Evolutionary conservation across 2,888 invertebrate genomes (phyloP).

Genomic region (Lasioglossum pauxillum): DNA sequence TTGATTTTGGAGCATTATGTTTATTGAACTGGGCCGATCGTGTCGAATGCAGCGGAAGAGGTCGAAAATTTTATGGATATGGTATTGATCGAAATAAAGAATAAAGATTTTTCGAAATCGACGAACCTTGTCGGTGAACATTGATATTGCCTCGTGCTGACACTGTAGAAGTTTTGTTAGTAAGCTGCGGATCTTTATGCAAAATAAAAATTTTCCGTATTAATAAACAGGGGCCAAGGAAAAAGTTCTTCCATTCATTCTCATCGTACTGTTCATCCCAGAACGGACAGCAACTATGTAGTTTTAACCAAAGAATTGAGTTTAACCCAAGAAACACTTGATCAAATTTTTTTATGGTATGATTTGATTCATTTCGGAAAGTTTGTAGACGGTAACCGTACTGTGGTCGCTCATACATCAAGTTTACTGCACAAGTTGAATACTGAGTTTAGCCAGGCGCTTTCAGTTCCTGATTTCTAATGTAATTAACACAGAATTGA

Average conservation of each 20-base stretch:
- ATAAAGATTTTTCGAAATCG: neutral
- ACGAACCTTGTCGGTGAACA: neutral
- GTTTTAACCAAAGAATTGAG: neutral
- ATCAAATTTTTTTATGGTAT: neutral
- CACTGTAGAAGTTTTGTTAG: neutral
- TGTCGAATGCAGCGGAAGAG: neutral
- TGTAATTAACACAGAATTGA: conserved; percentile 55
- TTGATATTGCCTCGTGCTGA: neutral
- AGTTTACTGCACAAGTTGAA: conserved; percentile 39
- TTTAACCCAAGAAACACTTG: neutral
- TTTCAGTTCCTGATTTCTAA: conserved; percentile 53
- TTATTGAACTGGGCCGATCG: neutral
- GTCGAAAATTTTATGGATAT: neutral
- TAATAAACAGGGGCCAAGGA: no score
- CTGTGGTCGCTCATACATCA: conserved; percentile 21
- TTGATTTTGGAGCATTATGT: neutral
- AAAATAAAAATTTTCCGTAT: neutral
- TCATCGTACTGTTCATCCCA: neutral
- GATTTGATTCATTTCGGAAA: conserved; percentile 16
- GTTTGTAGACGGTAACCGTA: conserved; percentile 20
- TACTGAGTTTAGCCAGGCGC: conserved; percentile 41
- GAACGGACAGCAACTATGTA: neutral
- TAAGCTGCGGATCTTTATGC: neutral
- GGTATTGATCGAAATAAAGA: neutral
- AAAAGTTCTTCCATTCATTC: no score